These are phyloP conservation scores for Dinoponera quadriceps DNA, from an alignment of 1,140 invertebrate genomes.

Conservation along the genomic window DNA sequence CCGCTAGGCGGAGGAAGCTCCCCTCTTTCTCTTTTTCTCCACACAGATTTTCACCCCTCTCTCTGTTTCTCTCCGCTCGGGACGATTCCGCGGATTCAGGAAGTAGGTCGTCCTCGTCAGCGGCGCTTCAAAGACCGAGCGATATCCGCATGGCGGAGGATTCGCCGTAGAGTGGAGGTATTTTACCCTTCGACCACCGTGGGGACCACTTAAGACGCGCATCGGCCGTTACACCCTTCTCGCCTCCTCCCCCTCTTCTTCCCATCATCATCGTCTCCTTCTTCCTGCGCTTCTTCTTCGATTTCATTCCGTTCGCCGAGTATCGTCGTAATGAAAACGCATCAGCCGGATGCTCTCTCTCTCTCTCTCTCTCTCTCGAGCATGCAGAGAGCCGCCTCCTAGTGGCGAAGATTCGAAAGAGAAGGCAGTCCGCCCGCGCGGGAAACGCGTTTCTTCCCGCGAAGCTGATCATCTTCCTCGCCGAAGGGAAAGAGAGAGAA, in stretches of 20 bases:
- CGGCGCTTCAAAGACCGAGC: conserved; percentile 38
- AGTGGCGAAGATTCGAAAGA: too few species aligned
- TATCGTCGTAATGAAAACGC: conserved; percentile 48
- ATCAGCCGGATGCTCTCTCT: conserved; percentile 32
- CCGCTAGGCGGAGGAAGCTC: conserved; percentile 22
- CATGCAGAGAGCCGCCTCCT: conserved; percentile 43
- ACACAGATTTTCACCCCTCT: not conserved
- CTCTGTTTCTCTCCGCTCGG: not conserved
- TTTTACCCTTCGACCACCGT: not conserved
- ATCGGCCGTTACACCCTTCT: not conserved
- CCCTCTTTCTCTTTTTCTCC: not conserved
- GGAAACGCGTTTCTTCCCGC: conserved; percentile 41
- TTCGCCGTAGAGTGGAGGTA: not conserved
- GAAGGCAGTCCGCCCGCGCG: not conserved
- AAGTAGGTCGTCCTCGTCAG: conserved; percentile 39
- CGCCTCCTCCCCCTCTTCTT: conserved; percentile 15
- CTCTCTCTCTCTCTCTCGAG: conserved; percentile 38
- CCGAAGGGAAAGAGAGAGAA: not conserved
- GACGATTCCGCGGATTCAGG: conserved; percentile 41
- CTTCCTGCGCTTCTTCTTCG: conserved; percentile 28
- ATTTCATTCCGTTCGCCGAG: conserved; percentile 35
- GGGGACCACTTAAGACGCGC: conserved; percentile 6
- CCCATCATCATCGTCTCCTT: conserved; percentile 36
- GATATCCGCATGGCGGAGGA: conserved; percentile 27
- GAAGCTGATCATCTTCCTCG: conserved; percentile 32